Percentiles rank a stretch among this genome's conserved stretches.
phyloP scores from a whole-genome alignment of 1,140 invertebrate species.

The Diuraphis noxia region DNA sequence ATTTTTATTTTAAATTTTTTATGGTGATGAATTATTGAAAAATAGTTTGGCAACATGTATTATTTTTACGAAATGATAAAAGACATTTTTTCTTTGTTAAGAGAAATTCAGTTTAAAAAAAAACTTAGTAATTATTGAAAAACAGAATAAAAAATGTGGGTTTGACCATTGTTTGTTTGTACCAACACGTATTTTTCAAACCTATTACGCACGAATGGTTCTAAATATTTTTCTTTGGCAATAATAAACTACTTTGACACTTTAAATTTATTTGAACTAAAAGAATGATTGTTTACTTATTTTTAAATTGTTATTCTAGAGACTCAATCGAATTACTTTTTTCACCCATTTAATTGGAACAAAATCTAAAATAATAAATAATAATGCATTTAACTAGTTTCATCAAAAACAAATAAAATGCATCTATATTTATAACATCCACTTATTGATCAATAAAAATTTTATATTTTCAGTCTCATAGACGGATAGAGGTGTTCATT shows the following conservation, averaged over 20 bases:
- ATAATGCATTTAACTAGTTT: background rate
- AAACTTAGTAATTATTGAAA: background rate
- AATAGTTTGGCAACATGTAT: background rate
- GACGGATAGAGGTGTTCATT: too few species aligned
- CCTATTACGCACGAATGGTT: background rate
- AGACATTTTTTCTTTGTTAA: background rate
- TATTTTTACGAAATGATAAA: background rate
- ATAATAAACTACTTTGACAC: background rate
- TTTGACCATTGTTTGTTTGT: background rate
- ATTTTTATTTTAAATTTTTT: background rate
- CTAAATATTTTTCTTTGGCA: background rate
- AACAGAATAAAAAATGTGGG: background rate
- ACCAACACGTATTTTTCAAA: background rate
- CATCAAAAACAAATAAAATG: background rate
- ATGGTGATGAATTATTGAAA: background rate
- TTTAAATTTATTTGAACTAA: background rate
- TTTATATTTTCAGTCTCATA: too few species aligned
- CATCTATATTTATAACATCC: background rate
- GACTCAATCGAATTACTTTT: conserved; percentile 1
- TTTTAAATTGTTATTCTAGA: background rate
- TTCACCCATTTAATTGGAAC: background rate
- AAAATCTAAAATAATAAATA: background rate
- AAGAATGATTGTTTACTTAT: background rate
- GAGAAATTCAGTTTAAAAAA: background rate
- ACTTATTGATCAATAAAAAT: background rate